phyloP scores from a whole-genome alignment of 2,888 invertebrate genomes.

The Dynastes hyllus region DNA sequence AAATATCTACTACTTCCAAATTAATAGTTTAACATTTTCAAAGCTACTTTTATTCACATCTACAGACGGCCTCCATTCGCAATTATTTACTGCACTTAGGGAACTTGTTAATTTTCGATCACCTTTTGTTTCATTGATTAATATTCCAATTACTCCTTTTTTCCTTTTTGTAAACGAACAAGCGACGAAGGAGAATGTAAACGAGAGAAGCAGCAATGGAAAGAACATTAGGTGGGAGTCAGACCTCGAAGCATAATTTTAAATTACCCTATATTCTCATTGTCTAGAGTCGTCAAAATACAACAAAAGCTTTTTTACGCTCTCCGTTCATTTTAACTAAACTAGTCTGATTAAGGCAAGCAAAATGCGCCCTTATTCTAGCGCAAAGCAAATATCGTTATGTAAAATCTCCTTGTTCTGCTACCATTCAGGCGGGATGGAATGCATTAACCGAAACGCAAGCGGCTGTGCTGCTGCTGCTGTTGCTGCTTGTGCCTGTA shows the following conservation, averaged over 20 bases:
- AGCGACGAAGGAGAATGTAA: constrained; percentile 28
- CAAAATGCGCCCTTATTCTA: constrained; percentile 69
- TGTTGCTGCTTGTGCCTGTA: constrained; percentile 63
- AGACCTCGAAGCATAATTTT: constrained; percentile 59
- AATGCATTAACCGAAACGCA: constrained; percentile 69
- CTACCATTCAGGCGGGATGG: constrained; percentile 65
- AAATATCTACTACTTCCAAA: too few species aligned
- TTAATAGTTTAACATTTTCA: too few species aligned
- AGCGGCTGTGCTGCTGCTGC: constrained; percentile 53
- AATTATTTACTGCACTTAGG: background rate
- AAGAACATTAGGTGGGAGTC: constrained; percentile 46
- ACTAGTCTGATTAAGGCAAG: constrained; percentile 70
- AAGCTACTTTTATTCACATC: too few species aligned
- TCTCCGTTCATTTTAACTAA: constrained; percentile 60
- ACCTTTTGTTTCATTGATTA: constrained; percentile 37
- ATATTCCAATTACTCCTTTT: constrained; percentile 27
- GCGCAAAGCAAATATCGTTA: constrained; percentile 66
- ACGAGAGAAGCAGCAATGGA: constrained; percentile 17
- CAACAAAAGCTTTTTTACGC: constrained; percentile 68
- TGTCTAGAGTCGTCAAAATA: constrained; percentile 69
- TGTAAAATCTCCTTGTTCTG: constrained; percentile 68
- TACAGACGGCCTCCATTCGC: too few species aligned
- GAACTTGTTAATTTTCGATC: constrained; percentile 26
- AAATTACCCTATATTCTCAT: constrained; percentile 68
- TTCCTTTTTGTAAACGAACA: constrained; percentile 8